Evolutionary conservation across 2,888 invertebrate genomes (phyloP).

Genomic region (Zygaena filipendulae): DNA sequence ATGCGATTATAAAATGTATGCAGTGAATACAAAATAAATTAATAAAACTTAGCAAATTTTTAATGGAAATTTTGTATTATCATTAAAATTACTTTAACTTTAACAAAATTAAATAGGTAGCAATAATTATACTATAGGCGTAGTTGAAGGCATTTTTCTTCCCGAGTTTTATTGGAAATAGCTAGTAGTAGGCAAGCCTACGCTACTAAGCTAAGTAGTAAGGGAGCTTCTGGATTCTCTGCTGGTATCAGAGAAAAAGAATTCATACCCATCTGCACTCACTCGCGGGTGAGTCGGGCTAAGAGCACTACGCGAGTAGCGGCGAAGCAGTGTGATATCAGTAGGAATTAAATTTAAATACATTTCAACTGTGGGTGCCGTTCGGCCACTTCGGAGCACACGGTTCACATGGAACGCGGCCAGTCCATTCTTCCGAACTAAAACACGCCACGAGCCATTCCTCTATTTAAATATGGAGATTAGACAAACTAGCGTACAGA

Average conservation of each 20-base stretch:
- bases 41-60: too few relatives aligned
- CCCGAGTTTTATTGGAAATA: too few relatives aligned
- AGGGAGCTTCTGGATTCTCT: constrained; percentile 61
- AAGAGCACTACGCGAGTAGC: constrained; percentile 15
- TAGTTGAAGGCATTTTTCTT: too few relatives aligned
- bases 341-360: background rate
- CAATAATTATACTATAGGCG: too few relatives aligned
- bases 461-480: constrained; percentile 7
- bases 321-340: background rate
- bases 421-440: constrained; percentile 18
- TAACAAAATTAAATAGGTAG: too few relatives aligned
- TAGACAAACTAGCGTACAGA: constrained; percentile 11
- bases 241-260: constrained; percentile 58
- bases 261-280: constrained; percentile 33
- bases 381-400: constrained; percentile 1
- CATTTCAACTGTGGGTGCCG: too few relatives aligned
- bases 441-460: constrained; percentile 14
- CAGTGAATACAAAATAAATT: constrained; percentile 5
- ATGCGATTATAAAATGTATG: constrained; percentile 6
- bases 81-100: too few relatives aligned
- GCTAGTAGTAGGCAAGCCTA: too few relatives aligned
- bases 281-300: too few relatives aligned
- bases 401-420: constrained; percentile 20
- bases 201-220: too few relatives aligned
- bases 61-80: too few relatives aligned